A percentile compares a stretch with the other conserved stretches of the same genome.
Evolutionary conservation across 2,797 vertebrate genomes (phyloP).

Genomic region (Carcharodon carcharias): DNA sequence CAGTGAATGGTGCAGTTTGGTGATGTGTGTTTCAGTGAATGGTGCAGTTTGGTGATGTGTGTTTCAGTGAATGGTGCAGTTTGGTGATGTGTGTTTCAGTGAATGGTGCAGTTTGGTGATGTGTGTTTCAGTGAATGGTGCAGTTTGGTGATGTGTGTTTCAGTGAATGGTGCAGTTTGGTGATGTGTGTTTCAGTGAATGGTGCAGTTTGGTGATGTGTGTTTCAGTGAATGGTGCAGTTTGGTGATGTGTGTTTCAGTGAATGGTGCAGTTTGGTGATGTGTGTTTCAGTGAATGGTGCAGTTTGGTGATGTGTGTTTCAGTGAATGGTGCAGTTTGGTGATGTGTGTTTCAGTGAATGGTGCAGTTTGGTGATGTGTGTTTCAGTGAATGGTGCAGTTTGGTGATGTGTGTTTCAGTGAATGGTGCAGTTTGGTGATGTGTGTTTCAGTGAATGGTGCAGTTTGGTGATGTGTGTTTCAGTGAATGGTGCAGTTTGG

Average conservation of each 20-base stretch:
- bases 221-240: not conserved
- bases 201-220: too few relatives aligned
- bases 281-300: not conserved
- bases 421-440: not conserved
- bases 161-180: too few relatives aligned
- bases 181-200: too few relatives aligned
- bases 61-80: not conserved
- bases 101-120: too few relatives aligned
- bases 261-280: not conserved
- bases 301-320: too few relatives aligned
- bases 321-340: not conserved
- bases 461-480: not conserved
- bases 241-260: not conserved
- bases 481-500: too few relatives aligned
- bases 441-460: not conserved
- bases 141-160: too few relatives aligned
- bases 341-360: too few relatives aligned
- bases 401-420: not conserved
- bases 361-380: too few relatives aligned
- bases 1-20: too few relatives aligned
- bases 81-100: not conserved
- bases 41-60: not conserved
- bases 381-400: too few relatives aligned
- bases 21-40: not conserved
- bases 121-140: too few relatives aligned